phyloP scores from a whole-genome alignment of 2,888 invertebrate genomes.

The Sminthurinus aureus region DNA sequence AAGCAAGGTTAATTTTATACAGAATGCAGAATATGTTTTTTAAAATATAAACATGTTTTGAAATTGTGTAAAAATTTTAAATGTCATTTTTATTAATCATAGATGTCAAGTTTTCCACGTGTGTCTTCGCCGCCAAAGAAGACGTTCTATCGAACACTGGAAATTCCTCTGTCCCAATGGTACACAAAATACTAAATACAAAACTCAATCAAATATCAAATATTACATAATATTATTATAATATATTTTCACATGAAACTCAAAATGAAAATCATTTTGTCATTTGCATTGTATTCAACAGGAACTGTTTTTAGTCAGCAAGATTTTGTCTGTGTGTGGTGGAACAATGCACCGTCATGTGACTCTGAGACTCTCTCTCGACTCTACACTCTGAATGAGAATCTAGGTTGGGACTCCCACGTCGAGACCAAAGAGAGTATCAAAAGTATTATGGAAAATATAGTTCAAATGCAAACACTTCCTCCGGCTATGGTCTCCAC shows the following conservation, averaged over 20 bases:
- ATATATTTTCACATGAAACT: too few relatives aligned
- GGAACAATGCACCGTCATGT: conserved; percentile 54
- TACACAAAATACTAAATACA: not conserved
- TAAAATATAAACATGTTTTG: too few relatives aligned
- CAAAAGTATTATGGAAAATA: conserved; percentile 35
- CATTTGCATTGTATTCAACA: conserved; percentile 52
- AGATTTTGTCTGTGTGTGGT: conserved; percentile 59
- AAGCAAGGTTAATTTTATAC: conserved; percentile 21
- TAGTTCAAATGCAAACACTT: conserved; percentile 15
- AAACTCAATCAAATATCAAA: not conserved
- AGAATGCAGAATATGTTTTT: too few relatives aligned
- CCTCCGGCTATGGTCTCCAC: not conserved
- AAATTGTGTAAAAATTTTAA: too few relatives aligned
- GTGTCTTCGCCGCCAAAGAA: conserved; percentile 49
- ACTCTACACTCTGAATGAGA: conserved; percentile 51
- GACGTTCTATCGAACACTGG: conserved; percentile 54
- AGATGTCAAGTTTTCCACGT: conserved; percentile 58
- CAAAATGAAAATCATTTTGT: too few relatives aligned
- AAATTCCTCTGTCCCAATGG: conserved; percentile 59
- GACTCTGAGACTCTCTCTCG: conserved; percentile 43
- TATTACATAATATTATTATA: too few relatives aligned
- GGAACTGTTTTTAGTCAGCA: conserved; percentile 54
- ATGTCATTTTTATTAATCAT: too few relatives aligned
- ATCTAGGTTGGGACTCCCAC: conserved; percentile 58
- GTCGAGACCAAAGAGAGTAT: conserved; percentile 39